Conservation (phyloP, 2,113 vertebrate genomes). For the Fukomys damarensis region DNA sequence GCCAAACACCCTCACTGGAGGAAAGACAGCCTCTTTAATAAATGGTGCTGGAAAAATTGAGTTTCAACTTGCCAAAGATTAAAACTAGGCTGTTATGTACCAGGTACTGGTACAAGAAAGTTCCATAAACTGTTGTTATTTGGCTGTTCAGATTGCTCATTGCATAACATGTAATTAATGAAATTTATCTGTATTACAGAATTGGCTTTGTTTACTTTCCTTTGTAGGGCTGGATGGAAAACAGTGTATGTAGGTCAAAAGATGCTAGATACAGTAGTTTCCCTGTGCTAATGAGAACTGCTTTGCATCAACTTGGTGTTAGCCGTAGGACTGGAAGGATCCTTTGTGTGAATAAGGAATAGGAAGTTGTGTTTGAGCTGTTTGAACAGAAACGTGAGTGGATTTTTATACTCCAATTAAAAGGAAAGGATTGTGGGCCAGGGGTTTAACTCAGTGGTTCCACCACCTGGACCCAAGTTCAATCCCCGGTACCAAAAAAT, state of each 20-base stretch:
- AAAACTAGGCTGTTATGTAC: neutral
- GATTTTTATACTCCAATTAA: neutral
- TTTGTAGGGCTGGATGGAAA: neutral
- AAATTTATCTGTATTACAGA: neutral
- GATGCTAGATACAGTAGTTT: neutral
- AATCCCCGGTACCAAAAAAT: too few species aligned
- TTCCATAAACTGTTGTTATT: neutral
- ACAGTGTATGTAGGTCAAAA: neutral
- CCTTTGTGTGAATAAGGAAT: neutral
- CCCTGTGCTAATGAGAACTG: neutral
- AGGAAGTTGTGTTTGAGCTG: neutral
- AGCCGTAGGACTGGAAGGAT: neutral
- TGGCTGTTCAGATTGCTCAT: neutral
- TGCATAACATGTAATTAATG: neutral
- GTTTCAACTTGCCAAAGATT: too few species aligned
- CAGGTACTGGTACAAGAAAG: neutral
- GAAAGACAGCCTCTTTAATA: too few species aligned
- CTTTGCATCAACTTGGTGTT: neutral
- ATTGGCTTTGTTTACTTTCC: neutral
- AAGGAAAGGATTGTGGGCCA: neutral
- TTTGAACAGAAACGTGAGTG: neutral
- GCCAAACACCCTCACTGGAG: too few species aligned
- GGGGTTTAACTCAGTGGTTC: too few species aligned
- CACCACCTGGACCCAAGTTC: too few species aligned
- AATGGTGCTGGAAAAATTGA: too few species aligned